Evolutionary conservation across 1,140 invertebrate genomes (phyloP).

Genomic region (Ips nitidus): DNA sequence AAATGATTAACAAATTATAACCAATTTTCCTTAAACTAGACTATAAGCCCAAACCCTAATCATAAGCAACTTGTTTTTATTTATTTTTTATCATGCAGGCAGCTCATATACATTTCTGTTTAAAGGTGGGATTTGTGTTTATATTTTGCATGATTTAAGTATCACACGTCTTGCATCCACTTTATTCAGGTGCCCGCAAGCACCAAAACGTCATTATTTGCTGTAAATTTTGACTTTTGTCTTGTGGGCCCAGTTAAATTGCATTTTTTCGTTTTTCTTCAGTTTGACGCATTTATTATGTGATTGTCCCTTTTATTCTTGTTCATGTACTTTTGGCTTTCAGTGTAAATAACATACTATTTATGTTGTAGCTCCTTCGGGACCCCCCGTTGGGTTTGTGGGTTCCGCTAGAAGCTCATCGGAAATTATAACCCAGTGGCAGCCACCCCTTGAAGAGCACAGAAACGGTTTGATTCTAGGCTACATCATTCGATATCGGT

Average conservation of each 20-base stretch:
- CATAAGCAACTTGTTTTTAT: constrained; percentile 41
- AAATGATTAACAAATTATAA: too few relatives aligned
- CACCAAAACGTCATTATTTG: neutral
- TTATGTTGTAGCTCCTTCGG: constrained; percentile 73
- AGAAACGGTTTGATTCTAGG: constrained; percentile 94
- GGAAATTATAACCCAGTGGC: constrained; percentile 97
- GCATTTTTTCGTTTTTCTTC: constrained; percentile 1
- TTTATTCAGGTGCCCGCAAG: neutral
- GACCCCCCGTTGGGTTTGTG: constrained; percentile 85
- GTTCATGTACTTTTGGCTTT: neutral
- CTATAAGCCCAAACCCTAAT: too few relatives aligned
- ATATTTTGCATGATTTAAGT: constrained; percentile 22
- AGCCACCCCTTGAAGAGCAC: constrained; percentile 88
- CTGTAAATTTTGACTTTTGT: neutral
- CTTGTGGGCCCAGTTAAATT: neutral
- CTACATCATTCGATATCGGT: constrained; percentile 87
- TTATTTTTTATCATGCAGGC: constrained; percentile 47
- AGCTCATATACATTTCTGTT: constrained; percentile 47
- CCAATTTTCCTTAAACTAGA: too few relatives aligned
- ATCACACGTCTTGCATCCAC: constrained; percentile 13
- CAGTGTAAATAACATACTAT: neutral
- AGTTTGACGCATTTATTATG: neutral
- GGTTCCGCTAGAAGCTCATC: constrained; percentile 89
- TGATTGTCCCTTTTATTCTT: neutral
- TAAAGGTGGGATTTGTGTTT: constrained; percentile 46